Percentiles rank a stretch among this genome's conserved stretches.
Evolutionary conservation across 1,140 invertebrate species (phyloP).

Genomic region (Nymphalis io): DNA sequence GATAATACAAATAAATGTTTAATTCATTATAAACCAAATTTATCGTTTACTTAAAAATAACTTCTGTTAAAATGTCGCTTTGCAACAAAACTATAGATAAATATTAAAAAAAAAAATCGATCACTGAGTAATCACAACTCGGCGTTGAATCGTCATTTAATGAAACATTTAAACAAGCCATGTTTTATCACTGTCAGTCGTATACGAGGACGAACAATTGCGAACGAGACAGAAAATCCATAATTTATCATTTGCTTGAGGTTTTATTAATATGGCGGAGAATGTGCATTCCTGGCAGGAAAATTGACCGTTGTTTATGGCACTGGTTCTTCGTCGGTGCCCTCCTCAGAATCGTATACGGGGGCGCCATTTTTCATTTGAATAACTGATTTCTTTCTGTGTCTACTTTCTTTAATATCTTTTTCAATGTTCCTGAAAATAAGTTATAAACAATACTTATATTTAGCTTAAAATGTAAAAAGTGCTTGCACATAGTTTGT

Average conservation of each 20-base stretch:
- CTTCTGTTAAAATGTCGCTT: conserved; percentile 46
- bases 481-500: too few relatives aligned
- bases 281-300: conserved; percentile 38
- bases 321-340: conserved; percentile 76
- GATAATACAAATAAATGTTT: background rate
- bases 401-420: conserved; percentile 74
- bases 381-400: conserved; percentile 79
- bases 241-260: background rate
- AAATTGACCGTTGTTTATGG: conserved; percentile 62
- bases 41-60: conserved; percentile 34
- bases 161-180: background rate
- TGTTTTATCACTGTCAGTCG: background rate
- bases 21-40: conserved; percentile 13
- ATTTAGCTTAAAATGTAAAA: background rate
- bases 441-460: background rate
- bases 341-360: conserved; percentile 78
- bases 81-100: conserved; percentile 23
- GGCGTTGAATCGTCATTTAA: conserved; percentile 20
- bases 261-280: conserved; percentile 22
- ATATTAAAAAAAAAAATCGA: conserved; percentile 37
- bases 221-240: conserved; percentile 5
- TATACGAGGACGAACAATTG: background rate
- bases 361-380: conserved; percentile 80
- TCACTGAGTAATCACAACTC: conserved; percentile 66
- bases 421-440: conserved; percentile 73